These are phyloP conservation scores for Drosophila kokeensis DNA, from an alignment of 2,888 invertebrate genomes.

Conservation along the genomic window DNA sequence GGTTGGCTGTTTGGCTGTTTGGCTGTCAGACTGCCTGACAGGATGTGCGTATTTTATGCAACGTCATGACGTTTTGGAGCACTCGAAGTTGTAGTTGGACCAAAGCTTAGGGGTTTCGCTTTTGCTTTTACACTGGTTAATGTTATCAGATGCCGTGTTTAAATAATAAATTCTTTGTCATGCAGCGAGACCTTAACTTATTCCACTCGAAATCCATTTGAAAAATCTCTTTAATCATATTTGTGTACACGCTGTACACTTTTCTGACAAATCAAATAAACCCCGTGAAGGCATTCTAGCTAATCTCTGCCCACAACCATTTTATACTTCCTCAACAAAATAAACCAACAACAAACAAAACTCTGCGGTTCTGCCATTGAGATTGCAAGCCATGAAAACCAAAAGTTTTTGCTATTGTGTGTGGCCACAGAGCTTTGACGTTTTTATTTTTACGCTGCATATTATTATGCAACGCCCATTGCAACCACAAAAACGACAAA, in stretches of 20 bases:
- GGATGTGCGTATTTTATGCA: constrained; percentile 51
- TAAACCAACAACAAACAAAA: background rate
- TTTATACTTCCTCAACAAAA: constrained; percentile 2
- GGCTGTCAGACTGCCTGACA: constrained; percentile 3
- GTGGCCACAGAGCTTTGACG: background rate
- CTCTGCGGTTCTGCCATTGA: constrained; percentile 3
- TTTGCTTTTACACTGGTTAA: constrained; percentile 16
- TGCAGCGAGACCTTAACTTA: constrained; percentile 12
- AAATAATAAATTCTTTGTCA: constrained; percentile 38
- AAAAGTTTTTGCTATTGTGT: constrained; percentile 19
- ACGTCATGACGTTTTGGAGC: constrained; percentile 39
- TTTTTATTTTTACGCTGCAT: constrained; percentile 14
- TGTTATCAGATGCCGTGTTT: constrained; percentile 44
- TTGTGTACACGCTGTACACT: background rate
- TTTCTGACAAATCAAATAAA: constrained; percentile 4
- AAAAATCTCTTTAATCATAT: constrained; percentile 28
- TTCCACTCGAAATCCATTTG: constrained; percentile 12
- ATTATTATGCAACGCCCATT: constrained; percentile 19
- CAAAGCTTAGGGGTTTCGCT: constrained; percentile 5
- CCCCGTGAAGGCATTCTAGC: background rate
- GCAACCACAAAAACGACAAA: constrained; percentile 27
- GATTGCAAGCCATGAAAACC: constrained; percentile 4
- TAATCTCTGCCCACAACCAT: constrained; percentile 6
- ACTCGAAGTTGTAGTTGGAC: constrained; percentile 10
- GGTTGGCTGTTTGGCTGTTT: background rate